Conservation (phyloP, 2,888 invertebrate species). For the Diloba caeruleocephala region DNA sequence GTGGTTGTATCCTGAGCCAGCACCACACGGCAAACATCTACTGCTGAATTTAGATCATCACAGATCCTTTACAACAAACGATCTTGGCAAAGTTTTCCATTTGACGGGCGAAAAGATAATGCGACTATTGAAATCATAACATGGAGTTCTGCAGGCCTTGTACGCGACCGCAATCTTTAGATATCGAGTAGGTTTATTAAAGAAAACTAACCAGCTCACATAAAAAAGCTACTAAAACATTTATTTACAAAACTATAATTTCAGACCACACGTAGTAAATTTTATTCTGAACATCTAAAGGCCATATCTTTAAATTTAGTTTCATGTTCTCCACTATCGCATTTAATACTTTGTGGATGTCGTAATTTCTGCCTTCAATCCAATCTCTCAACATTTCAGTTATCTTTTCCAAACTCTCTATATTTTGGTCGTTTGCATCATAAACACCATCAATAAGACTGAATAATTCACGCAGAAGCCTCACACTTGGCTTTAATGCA, state of each 20-base stretch:
- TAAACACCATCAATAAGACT: constrained; percentile 61
- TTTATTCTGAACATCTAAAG: constrained; percentile 57
- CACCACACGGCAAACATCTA: too few relatives aligned
- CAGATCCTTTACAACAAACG: too few relatives aligned
- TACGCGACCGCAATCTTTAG: too few relatives aligned
- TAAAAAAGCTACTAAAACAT: constrained; percentile 17
- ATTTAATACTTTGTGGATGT: constrained; percentile 52
- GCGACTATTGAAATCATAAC: too few relatives aligned
- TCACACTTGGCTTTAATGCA: constrained; percentile 51
- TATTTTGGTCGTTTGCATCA: constrained; percentile 57
- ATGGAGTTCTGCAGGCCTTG: too few relatives aligned
- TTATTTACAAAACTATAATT: constrained; percentile 50
- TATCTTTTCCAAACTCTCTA: constrained; percentile 55
- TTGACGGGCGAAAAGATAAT: too few relatives aligned
- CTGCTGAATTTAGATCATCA: too few relatives aligned
- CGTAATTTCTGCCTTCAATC: constrained; percentile 43
- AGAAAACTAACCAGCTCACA: constrained; percentile 12
- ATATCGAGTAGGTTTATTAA: constrained; percentile 19
- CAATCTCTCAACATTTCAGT: constrained; percentile 52
- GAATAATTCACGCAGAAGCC: constrained; percentile 56
- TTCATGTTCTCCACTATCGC: constrained; percentile 62
- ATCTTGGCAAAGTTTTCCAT: too few relatives aligned
- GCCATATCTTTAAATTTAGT: constrained; percentile 65
- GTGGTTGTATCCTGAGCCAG: too few relatives aligned
- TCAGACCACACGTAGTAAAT: constrained; percentile 61